Base-by-base conservation (phyloP, 2,797 vertebrate genomes). In the Gobio occitaniae region DNA sequence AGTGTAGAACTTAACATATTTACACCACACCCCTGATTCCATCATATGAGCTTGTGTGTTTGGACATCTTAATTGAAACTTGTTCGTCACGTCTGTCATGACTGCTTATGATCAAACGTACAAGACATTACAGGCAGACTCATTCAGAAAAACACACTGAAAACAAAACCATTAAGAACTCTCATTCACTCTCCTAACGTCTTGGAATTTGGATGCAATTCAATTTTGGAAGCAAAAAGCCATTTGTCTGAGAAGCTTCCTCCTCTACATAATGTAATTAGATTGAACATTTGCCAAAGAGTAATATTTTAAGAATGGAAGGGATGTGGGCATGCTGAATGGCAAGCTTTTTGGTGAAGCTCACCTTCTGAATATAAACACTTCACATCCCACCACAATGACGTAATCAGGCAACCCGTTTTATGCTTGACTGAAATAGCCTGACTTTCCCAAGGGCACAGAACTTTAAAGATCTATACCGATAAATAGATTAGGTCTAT, bases 181-280 rank as follows among this genome's bases (percentile, higher is more conserved):
- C 12, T 29, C 84, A 79, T 32, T 89, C 86, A 90, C 90, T 92
- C 90, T 91, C 71, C 83, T 79, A 87, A 87, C 70, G 71, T 91
- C 81, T 79, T 78, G 17, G 56, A 47, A 89, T 90, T 81, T 89
- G 88, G 87, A 83, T 21, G 17, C 79, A 15, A 87, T 89, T 90
- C 86, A 88, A 87, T 88, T 88, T 79, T 16, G 70, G 85, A 87
- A 89, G 88, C 85, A 88, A 91, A 84, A 80, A 85, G 80, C 84
- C 85, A 90, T 93, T 92, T 91, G 89, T 91, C 87, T 90, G 83
- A 92, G 84, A 92, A 88, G 87, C 83, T 90, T 89, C 89, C 88
- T 90, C 90, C 87, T 89, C 83, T 83, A 86, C 87, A 87, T 92
- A 92, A 94, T 93, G 88, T 91, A 87, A 94, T 94, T 92, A 92